A percentile compares a stretch with the other conserved stretches of the same genome.
phyloP scores from a whole-genome alignment of 2,113 vertebrate genomes.

The Odocoileus hemionus region DNA sequence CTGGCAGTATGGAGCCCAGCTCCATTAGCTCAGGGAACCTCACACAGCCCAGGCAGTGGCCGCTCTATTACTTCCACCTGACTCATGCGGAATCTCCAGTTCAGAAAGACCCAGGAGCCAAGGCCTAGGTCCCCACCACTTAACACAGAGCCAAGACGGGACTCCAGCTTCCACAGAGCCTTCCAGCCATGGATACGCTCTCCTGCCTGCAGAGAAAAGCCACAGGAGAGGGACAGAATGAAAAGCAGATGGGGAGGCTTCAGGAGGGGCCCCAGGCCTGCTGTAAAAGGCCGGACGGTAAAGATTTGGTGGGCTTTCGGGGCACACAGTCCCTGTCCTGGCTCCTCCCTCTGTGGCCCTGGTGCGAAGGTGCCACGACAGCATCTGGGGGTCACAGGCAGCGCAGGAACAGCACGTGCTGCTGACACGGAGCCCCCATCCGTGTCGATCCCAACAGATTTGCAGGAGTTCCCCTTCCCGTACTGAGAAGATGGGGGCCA shows the following conservation, averaged over 20 bases:
- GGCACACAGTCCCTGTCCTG: background rate
- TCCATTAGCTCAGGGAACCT: background rate
- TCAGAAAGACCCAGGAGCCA: background rate
- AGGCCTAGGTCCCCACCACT: background rate
- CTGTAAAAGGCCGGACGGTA: accelerated
- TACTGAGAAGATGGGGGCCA: background rate
- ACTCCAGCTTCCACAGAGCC: background rate
- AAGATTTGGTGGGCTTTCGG: background rate
- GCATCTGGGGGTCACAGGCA: accelerated
- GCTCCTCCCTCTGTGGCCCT: background rate
- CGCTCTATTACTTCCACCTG: background rate
- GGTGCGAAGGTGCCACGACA: background rate
- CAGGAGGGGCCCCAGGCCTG: too few relatives aligned
- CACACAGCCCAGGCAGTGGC: background rate
- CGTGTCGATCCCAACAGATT: background rate
- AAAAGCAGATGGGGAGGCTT: background rate
- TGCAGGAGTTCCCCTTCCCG: background rate
- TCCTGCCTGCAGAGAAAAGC: background rate
- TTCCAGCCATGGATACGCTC: accelerated
- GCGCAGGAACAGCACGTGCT: background rate
- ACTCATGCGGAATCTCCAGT: background rate
- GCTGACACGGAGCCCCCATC: background rate
- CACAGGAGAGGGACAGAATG: background rate
- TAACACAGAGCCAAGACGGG: background rate
- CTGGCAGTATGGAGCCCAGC: background rate